Conservation (phyloP, 2,888 invertebrate species). For the Drosophila mettleri region DNA sequence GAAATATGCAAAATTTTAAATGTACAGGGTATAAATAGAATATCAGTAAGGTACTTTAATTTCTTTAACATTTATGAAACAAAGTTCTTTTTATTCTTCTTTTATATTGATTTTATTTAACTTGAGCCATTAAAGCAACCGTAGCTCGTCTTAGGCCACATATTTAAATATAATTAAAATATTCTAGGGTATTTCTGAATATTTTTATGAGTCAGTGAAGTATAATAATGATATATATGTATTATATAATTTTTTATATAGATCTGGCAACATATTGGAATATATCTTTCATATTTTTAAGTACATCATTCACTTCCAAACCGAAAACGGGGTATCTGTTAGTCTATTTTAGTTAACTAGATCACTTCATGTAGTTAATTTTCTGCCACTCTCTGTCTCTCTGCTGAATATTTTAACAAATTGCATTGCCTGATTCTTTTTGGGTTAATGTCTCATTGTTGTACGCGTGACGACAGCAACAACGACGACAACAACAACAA, state of each 20-base stretch:
- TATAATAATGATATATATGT: too few species aligned
- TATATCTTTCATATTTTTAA: not conserved
- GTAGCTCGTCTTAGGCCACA: not conserved
- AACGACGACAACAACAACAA: slow-evolving; percentile 13
- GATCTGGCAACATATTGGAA: not conserved
- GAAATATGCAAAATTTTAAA: too few species aligned
- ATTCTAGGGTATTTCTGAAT: too few species aligned
- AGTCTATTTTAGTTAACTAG: slow-evolving; percentile 12
- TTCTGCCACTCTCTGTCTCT: not conserved
- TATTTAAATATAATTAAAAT: not conserved
- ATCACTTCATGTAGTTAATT: slow-evolving; percentile 15
- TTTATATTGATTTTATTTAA: not conserved
- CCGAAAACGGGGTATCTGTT: slow-evolving; percentile 16
- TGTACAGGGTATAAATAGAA: too few species aligned
- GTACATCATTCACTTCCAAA: too few species aligned
- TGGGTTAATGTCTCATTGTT: slow-evolving; percentile 79
- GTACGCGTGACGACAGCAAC: slow-evolving; percentile 40
- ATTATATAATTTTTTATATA: too few species aligned
- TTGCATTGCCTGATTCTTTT: slow-evolving; percentile 56
- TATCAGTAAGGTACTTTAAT: too few species aligned
- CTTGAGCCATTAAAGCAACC: not conserved
- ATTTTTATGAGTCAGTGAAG: too few species aligned
- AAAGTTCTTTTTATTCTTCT: too few species aligned
- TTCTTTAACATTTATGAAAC: too few species aligned
- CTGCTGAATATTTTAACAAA: slow-evolving; percentile 39